Evolutionary conservation across 2,888 invertebrate species (phyloP).

Genomic region (Pteria penguin): DNA sequence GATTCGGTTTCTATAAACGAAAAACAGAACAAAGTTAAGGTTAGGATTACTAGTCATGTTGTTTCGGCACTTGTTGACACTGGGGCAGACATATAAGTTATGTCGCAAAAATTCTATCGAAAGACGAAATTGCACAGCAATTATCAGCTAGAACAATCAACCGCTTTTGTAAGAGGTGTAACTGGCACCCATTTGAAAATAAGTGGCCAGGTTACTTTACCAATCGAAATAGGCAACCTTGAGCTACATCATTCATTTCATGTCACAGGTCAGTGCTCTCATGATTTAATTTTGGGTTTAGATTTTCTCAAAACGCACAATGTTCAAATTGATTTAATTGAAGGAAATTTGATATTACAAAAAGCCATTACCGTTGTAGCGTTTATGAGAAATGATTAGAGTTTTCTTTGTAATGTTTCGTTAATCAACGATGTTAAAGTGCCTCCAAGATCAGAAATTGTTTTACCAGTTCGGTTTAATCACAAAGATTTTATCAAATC

Average conservation of each 20-base stretch:
- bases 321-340: background rate
- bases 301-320: slow-evolving; percentile 1
- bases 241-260: background rate
- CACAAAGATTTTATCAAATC: background rate
- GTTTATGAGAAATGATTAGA: background rate
- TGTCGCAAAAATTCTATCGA: background rate
- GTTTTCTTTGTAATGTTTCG: background rate
- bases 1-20: background rate
- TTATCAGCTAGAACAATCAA: background rate
- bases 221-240: background rate
- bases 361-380: background rate
- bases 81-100: background rate
- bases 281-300: slow-evolving; percentile 1
- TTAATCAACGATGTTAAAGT: background rate
- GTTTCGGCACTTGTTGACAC: background rate
- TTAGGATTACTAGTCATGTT: background rate
- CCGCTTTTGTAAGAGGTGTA: background rate
- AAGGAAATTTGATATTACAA: background rate
- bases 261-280: background rate
- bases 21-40: background rate
- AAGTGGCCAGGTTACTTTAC: background rate
- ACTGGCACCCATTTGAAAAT: background rate
- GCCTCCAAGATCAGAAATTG: background rate
- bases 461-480: background rate
- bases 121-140: background rate